phyloP scores from a whole-genome alignment of 2,888 invertebrate genomes.

The Prenolepis imparis region DNA sequence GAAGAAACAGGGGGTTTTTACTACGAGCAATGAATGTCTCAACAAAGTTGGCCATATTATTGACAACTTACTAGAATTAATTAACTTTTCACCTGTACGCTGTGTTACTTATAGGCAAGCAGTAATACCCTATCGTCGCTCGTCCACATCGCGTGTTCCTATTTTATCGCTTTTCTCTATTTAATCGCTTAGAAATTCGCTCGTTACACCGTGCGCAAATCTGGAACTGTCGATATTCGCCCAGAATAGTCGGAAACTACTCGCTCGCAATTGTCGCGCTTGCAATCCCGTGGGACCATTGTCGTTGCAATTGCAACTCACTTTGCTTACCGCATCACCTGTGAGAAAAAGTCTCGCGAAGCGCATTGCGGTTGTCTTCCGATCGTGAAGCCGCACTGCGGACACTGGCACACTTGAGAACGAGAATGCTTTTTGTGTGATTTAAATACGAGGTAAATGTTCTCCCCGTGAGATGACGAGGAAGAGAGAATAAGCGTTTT shows the following conservation, averaged over 20 bases:
- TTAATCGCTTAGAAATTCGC: slow-evolving; percentile 5
- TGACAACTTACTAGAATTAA: slow-evolving; percentile 80
- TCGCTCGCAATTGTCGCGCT: slow-evolving; percentile 22
- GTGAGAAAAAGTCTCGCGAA: slow-evolving; percentile 51
- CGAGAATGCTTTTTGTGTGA: slow-evolving; percentile 25
- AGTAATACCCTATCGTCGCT: slow-evolving; percentile 37
- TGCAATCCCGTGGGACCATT: slow-evolving; percentile 42
- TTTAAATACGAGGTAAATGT: slow-evolving; percentile 36
- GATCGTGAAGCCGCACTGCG: slow-evolving; percentile 32
- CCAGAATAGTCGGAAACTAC: slow-evolving; percentile 42
- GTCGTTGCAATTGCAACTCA: slow-evolving; percentile 42
- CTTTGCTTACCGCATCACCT: slow-evolving; percentile 36
- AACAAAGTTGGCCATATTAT: slow-evolving; percentile 69
- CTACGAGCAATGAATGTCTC: slow-evolving; percentile 72
- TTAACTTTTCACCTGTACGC: slow-evolving; percentile 79
- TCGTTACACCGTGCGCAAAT: slow-evolving; percentile 24
- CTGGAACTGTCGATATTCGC: slow-evolving; percentile 28
- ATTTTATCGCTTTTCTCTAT: slow-evolving; percentile 16
- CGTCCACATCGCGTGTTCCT: slow-evolving; percentile 22
- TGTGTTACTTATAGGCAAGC: slow-evolving; percentile 57
- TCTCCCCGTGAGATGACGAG: slow-evolving; percentile 1
- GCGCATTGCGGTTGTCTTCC: slow-evolving; percentile 28
- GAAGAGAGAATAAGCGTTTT: neutral
- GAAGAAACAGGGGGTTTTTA: slow-evolving; percentile 66
- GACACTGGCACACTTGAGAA: neutral